Evolutionary conservation across 1,140 invertebrate genomes (phyloP).

Genomic region (Pollicipes pollicipes): DNA sequence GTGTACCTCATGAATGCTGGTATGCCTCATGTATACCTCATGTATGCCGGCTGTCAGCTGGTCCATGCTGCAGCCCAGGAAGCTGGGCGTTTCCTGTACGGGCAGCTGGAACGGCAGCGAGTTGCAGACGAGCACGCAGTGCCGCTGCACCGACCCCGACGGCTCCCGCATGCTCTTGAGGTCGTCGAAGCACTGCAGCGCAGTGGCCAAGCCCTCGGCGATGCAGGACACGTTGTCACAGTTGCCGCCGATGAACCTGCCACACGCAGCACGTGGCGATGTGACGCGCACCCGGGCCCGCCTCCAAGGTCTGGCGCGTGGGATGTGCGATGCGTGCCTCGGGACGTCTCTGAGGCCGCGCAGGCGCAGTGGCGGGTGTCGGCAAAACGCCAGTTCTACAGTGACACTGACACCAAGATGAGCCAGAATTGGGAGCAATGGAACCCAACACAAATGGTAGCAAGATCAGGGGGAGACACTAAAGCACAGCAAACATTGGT

Average conservation of each 20-base stretch:
- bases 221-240: conserved; percentile 74
- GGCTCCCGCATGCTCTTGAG: conserved; percentile 46
- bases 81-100: conserved; percentile 52
- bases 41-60: conserved; percentile 51
- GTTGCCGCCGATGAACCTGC: conserved; percentile 50
- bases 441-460: too few relatives aligned
- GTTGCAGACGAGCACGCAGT: conserved; percentile 78
- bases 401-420: background rate
- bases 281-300: too few relatives aligned
- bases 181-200: conserved; percentile 72
- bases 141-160: conserved; percentile 36
- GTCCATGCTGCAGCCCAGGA: conserved; percentile 49
- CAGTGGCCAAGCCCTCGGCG: conserved; percentile 73
- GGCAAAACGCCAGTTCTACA: background rate
- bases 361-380: background rate
- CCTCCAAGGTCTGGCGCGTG: background rate
- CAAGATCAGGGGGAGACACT: background rate
- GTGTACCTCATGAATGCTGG: too few relatives aligned
- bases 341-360: too few relatives aligned
- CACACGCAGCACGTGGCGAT: background rate
- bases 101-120: conserved; percentile 78
- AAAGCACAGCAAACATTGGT: background rate
- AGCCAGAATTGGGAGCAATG: background rate
- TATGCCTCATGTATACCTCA: too few relatives aligned
- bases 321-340: background rate